Evolutionary conservation across 92 coral and sea anemone species (phyloP).

Genomic region (Ricordea florida): DNA sequence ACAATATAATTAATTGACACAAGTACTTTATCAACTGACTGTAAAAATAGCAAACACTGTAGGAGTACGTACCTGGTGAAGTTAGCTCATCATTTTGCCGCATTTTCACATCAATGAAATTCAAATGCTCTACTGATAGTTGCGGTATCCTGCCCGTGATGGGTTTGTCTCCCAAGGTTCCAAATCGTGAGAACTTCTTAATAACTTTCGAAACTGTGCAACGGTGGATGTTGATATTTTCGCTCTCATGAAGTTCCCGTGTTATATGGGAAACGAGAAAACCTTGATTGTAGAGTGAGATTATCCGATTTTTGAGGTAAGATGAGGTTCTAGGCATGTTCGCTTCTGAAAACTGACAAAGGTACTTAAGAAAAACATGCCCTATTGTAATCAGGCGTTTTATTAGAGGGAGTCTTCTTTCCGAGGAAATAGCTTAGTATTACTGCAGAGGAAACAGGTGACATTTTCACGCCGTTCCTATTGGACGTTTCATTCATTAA

Average conservation of each 20-base stretch:
- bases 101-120: slow-evolving; percentile 36
- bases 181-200: background rate
- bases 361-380: too few relatives aligned
- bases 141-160: slow-evolving; percentile 9
- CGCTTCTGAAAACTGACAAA: background rate
- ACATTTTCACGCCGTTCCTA: too few relatives aligned
- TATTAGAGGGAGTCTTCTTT: too few relatives aligned
- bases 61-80: slow-evolving; percentile 22
- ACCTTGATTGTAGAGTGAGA: background rate
- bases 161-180: background rate
- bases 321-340: slow-evolving; percentile 1
- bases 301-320: background rate
- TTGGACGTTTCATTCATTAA: too few relatives aligned
- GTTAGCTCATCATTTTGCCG: slow-evolving; percentile 40
- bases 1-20: background rate
- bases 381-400: too few relatives aligned
- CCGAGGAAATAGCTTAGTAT: too few relatives aligned
- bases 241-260: slow-evolving; percentile 7
- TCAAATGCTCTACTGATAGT: background rate
- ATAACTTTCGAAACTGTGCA: background rate
- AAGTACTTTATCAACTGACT: background rate
- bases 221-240: background rate
- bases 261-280: background rate
- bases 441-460: too few relatives aligned
- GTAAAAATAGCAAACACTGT: background rate